Evolutionary conservation across 2,797 vertebrate genomes (phyloP).

Genomic region (Danio tinwini): DNA sequence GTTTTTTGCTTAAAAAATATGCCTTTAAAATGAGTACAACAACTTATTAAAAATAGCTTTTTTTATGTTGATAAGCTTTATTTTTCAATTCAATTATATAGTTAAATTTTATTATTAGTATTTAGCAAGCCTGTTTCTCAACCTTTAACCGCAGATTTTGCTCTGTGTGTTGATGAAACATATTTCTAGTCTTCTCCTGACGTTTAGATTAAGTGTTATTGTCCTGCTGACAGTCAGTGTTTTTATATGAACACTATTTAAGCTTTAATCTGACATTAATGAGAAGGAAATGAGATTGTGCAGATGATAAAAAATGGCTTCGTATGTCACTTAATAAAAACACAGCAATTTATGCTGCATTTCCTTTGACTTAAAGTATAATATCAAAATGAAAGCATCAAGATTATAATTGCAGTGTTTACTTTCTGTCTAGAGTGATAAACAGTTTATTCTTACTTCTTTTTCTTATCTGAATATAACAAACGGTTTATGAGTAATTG

Average conservation of each 20-base stretch:
- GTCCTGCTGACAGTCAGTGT: background rate
- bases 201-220: background rate
- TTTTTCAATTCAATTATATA: background rate
- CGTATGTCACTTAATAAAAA: conserved; percentile 12
- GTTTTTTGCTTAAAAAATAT: background rate
- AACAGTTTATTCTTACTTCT: background rate
- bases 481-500: background rate
- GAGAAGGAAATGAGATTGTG: background rate
- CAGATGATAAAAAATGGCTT: background rate
- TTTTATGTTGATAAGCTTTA: no score
- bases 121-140: background rate
- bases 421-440: background rate
- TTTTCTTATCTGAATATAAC: conserved; percentile 2
- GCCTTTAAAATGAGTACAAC: background rate
- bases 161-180: background rate
- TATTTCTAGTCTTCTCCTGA: background rate
- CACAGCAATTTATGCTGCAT: background rate
- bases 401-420: conserved; percentile 10
- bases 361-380: conserved; percentile 4
- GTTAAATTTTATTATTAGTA: background rate
- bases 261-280: conserved; percentile 30
- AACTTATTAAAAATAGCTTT: no score
- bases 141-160: background rate
- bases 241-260: conserved; percentile 14
- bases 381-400: background rate